Conservation (phyloP, 2,888 invertebrate species). For the Nemurella pictetii region DNA sequence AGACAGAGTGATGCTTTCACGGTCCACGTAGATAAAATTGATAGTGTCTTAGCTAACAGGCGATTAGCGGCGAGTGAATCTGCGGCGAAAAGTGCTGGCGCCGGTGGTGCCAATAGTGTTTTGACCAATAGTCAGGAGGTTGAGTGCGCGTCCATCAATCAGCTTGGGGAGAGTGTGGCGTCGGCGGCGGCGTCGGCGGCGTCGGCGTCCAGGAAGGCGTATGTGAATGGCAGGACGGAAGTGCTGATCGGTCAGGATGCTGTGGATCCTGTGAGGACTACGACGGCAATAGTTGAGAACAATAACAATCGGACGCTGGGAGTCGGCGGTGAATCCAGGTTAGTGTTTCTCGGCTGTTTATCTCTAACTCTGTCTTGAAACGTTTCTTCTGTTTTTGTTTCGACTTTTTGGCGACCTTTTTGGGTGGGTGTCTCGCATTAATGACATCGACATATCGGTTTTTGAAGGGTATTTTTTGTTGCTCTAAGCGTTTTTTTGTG, state of each 20-base stretch:
- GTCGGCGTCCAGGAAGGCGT: slow-evolving; percentile 58
- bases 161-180: slow-evolving; percentile 48
- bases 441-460: not conserved
- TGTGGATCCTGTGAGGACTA: slow-evolving; percentile 56
- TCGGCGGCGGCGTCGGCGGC: slow-evolving; percentile 47
- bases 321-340: slow-evolving; percentile 8
- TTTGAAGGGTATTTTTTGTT: too few relatives aligned
- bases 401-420: not conserved
- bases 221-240: slow-evolving; percentile 73
- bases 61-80: not conserved
- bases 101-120: not conserved
- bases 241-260: slow-evolving; percentile 65
- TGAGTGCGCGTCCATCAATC: slow-evolving; percentile 31
- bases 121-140: slow-evolving; percentile 9
- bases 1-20: slow-evolving; percentile 34
- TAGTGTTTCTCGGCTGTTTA: not conserved
- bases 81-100: slow-evolving; percentile 11
- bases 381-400: not conserved
- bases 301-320: slow-evolving; percentile 19
- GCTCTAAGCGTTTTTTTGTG: too few relatives aligned
- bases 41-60: slow-evolving; percentile 13
- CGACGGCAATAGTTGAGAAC: slow-evolving; percentile 61
- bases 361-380: not conserved
- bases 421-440: not conserved
- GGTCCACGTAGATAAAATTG: slow-evolving; percentile 17